Conservation (phyloP, 2,888 invertebrate genomes). For the Xylota sylvarum region DNA sequence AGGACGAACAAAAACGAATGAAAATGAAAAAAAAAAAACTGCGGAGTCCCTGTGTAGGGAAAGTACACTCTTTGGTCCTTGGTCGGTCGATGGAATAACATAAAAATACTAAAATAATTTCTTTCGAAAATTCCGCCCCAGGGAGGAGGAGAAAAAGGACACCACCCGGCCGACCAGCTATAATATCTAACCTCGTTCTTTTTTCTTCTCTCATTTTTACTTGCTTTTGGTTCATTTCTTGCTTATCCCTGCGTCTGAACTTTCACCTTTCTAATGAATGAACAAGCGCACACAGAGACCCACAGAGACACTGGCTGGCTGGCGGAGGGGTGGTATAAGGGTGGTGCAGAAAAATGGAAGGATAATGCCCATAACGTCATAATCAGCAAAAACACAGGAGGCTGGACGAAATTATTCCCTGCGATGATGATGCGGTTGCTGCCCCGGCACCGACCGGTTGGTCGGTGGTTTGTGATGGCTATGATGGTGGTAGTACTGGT, state of each 20-base stretch:
- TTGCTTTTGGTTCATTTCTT: constrained; percentile 9
- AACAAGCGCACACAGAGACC: background rate
- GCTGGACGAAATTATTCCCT: constrained; percentile 54
- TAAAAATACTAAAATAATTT: constrained; percentile 70
- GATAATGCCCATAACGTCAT: constrained; percentile 60
- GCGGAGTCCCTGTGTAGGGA: constrained; percentile 6
- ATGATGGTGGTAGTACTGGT: constrained; percentile 1
- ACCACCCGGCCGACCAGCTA: background rate
- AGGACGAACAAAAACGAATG: constrained; percentile 41
- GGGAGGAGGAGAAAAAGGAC: background rate
- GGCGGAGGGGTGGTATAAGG: background rate
- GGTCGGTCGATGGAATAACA: constrained; percentile 52
- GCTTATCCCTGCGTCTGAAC: constrained; percentile 56
- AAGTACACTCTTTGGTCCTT: constrained; percentile 9
- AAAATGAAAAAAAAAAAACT: constrained; percentile 9
- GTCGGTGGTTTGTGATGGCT: constrained; percentile 20
- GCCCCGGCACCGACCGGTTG: constrained; percentile 22
- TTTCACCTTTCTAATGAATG: constrained; percentile 70
- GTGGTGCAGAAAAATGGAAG: constrained; percentile 6
- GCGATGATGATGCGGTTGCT: constrained; percentile 55
- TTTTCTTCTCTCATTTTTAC: background rate
- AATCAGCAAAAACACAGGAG: constrained; percentile 67
- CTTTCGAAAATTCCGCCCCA: constrained; percentile 44
- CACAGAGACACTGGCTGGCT: background rate
- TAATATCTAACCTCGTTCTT: constrained; percentile 9